Evolutionary conservation across 2,888 invertebrate genomes (phyloP), one percentile per base, ranked within the genome.

Genomic region (Agrypnus murinus): DNA sequence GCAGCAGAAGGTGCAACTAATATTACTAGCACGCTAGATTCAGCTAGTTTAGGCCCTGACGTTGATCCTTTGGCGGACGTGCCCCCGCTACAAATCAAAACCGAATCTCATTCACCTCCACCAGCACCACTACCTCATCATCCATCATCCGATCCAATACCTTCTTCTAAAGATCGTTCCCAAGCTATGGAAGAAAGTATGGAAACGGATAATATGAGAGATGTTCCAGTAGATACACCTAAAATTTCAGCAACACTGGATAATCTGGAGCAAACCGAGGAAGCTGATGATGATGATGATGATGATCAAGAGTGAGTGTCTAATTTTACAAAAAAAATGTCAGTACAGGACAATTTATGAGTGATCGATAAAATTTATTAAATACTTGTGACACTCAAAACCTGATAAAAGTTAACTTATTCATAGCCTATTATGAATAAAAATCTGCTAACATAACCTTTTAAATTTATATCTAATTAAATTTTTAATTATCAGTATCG

Each of bases 21-120:
- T 5, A 34, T 66, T 19, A 43, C 59, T 1, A 74, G 58, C 46
- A 76, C 77, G 10, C 69, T 76, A 5, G 78, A 78, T 71, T 80
- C 80, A 0, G 80, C 80, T 36, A 78, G 80, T 66, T 75, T 80
- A 65, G 80, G 78, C 4, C 74, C 79, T 31, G 48, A 31, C 3
- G 9, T 68, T 38, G 43, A 69, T 45, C 46, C n/a, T n/a, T n/a
- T n/a, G n/a, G n/a, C 15, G 72, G 65, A 25, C 12, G 25, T 25
- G 36, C 71, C 5, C 48, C 50, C 65, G 40, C 66, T n/a, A 67
- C 3, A 73, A n/a, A 74, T 80, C 50, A 79, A 81, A 78, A 71
- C 73, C 31, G 81, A 80, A 74, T 78, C 80, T 8, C 74, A 73
- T 38, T 80, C 80, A 15, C 80, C 80, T 6, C 73, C 75, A 60